Base-by-base conservation (phyloP, 2,113 vertebrate species). In the Mustela lutreola region DNA sequence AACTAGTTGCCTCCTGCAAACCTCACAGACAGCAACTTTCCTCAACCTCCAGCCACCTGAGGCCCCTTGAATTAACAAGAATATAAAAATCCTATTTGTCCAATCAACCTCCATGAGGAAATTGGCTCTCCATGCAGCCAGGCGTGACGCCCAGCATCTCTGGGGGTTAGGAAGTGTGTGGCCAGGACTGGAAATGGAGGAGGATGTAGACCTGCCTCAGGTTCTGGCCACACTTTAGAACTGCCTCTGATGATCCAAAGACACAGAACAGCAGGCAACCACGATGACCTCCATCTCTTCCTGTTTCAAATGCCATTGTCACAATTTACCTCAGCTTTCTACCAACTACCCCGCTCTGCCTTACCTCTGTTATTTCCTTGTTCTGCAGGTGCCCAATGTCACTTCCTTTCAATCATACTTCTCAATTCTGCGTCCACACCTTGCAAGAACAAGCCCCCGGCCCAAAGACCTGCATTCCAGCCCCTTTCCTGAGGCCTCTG, bases 71-170 rank as follows among this genome's bases (percentile, higher is more conserved):
- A 85, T 85, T 56, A 89, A 58, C 39, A 73, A 84, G 48, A 84
- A 91, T 56, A 84, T 79, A 48, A 93, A 42, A 89, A 45, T 84
- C 42, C 65, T 75, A 50, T 65, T 97, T 91, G 53, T 75, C 33
- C 73, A 92, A 78, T 31, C 71, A 33, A 82, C 85, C 58, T 93
- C 73, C 73, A 22, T 21, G 50, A 85, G 75, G 86, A 95, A 91
- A 85, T 11, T 56, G 50, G 63, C 65, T 93, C 18, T 84, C 62
- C 60, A 1, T 70, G 14, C 24, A 58, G 28, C 83, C 11, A 14
- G 2, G 36, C 21, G n/a, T 42, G 11, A 70, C 7, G 9, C 5
- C 28, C 56, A 56, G 63, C 48, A 39, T n/a, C 53, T 91, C 58
- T 56, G 53, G 48, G 33, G 22, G 83, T 56, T 70, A 75, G 48